Evolutionary conservation across 1,140 invertebrate species (phyloP), one percentile per base, ranked within the genome.

Genomic region (Brachionus paranguensis): DNA sequence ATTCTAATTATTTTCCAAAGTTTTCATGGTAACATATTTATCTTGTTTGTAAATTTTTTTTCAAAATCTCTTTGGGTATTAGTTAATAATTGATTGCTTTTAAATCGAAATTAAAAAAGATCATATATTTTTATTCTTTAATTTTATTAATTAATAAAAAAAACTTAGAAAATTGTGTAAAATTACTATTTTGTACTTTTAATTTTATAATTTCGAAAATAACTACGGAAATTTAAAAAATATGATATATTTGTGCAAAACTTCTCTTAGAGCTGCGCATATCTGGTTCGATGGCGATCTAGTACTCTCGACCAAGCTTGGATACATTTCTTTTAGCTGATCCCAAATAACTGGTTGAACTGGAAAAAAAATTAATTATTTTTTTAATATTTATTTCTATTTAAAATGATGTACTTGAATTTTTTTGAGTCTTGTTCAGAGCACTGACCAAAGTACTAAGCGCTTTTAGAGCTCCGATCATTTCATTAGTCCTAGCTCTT

Each of bases 401-500:
- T 76, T 29, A 3, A 47, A 47, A 85, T 27, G 53, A 68, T 86
- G 88, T 91, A 95, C 94, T 93, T 92, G 95, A 95, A 45, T 92
- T 93, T 72, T 93, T 91, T 33, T 95, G 94, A 68, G 95, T 95
- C 87, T 95, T 95, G 89, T 97, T 96, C 88, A 98, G 92, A 7
- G 95, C 96, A 27, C 94, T 92, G 3, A 97, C 93, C 20, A 98
- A 90, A 0, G 96, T 97, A 10, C 95, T 94, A 72, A 98, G 93
- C 60, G 96, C 96, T 90, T 97, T 96, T 37, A 98, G 88, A n/a
- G 97, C 96, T 90, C 97, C 97, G 50, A 95, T 95, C 88, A 98
- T 96, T 90, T 98, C 96, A 3, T 95, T 96, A 78, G 97, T 91
- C 83, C 96, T 92, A 87, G 96, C 95, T 88, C 96, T 96, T 89